phyloP scores from a whole-genome alignment of 1,140 invertebrate species.

The Drosophila obscura region DNA sequence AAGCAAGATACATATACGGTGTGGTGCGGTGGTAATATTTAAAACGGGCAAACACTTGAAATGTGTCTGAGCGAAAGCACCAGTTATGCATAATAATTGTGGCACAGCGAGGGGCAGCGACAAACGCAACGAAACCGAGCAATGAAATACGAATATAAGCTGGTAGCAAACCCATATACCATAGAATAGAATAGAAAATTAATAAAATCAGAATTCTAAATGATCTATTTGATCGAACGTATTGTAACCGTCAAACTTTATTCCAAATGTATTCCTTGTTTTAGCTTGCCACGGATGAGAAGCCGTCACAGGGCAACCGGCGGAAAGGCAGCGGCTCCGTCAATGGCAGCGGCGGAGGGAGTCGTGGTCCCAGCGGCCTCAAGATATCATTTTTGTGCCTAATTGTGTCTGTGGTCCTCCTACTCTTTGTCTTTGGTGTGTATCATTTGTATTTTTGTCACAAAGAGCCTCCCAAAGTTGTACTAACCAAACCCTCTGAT shows the following conservation, averaged over 20 bases:
- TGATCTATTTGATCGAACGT: too few relatives aligned
- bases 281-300: slow-evolving; percentile 68
- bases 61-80: slow-evolving; percentile 51
- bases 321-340: slow-evolving; percentile 54
- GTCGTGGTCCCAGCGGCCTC: slow-evolving; percentile 58
- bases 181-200: neutral
- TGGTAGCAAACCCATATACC: slow-evolving; percentile 32
- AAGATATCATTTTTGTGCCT: slow-evolving; percentile 81
- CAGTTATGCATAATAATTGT: slow-evolving; percentile 48
- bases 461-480: slow-evolving; percentile 13
- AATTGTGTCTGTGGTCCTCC: slow-evolving; percentile 70
- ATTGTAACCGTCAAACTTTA: neutral
- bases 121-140: slow-evolving; percentile 19
- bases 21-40: slow-evolving; percentile 17
- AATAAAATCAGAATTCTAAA: neutral
- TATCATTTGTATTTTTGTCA: slow-evolving; percentile 54
- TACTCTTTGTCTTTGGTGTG: slow-evolving; percentile 81
- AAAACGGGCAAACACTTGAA: slow-evolving; percentile 30
- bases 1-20: too few relatives aligned
- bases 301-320: slow-evolving; percentile 31
- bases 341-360: slow-evolving; percentile 26
- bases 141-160: slow-evolving; percentile 75
- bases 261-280: neutral
- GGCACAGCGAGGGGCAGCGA: slow-evolving; percentile 16
- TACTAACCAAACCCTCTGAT: slow-evolving; percentile 57